Conservation (phyloP, 2,797 vertebrate species). For the Carduelis carduelis region DNA sequence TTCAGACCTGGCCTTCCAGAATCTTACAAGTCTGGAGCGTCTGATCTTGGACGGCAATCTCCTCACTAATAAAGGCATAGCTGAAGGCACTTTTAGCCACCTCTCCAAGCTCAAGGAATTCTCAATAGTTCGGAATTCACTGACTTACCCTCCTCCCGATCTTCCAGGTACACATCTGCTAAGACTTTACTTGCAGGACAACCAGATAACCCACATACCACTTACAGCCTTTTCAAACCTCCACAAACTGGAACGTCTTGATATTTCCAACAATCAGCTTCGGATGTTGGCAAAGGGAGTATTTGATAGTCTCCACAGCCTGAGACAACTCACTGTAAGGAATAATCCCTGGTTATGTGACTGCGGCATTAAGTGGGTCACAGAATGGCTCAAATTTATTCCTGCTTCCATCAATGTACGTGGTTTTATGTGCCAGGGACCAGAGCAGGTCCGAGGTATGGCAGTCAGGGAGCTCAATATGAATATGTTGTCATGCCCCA, state of each 20-base stretch:
- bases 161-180: conserved; percentile 86
- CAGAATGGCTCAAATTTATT: conserved; percentile 89
- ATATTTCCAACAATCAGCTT: conserved; percentile 93
- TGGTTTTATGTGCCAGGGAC: conserved; percentile 94
- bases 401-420: conserved; percentile 89
- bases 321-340: conserved; percentile 91
- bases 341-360: conserved; percentile 96
- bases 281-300: conserved; percentile 84
- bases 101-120: conserved; percentile 89
- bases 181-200: conserved; percentile 92
- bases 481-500: conserved; percentile 89
- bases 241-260: conserved; percentile 87
- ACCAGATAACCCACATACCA: conserved; percentile 91
- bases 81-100: conserved; percentile 86
- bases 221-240: conserved; percentile 85
- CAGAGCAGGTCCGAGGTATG: conserved; percentile 92
- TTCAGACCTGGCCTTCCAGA: conserved; percentile 88
- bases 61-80: conserved; percentile 89
- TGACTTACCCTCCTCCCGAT: conserved; percentile 85
- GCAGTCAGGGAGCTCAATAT: conserved; percentile 90
- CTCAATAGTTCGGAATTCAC: conserved; percentile 90
- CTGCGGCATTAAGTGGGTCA: conserved; percentile 92
- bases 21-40: conserved; percentile 87
- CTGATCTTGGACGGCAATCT: conserved; percentile 92
- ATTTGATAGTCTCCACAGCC: conserved; percentile 85